Evolutionary conservation across 1,140 invertebrate species (phyloP).

Genomic region (Notospermus geniculatus): DNA sequence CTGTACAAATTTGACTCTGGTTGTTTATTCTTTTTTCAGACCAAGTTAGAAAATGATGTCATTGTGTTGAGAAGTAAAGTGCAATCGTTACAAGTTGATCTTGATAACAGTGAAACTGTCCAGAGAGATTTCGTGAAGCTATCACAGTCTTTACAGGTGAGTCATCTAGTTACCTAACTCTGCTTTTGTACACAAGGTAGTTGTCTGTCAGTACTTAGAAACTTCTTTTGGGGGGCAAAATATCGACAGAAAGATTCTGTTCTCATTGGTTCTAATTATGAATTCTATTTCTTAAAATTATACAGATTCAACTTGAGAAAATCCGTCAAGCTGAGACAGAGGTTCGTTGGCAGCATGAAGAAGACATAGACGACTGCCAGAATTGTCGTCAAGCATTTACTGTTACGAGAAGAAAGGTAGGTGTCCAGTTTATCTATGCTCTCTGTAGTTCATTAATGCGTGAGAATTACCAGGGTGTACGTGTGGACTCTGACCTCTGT

Average conservation of each 20-base stretch:
- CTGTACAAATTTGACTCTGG: no score
- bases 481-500: no score
- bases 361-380: slow-evolving; percentile 88
- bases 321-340: slow-evolving; percentile 89
- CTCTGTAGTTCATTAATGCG: not conserved
- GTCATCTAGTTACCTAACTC: not conserved
- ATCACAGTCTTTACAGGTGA: slow-evolving; percentile 87
- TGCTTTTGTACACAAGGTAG: not conserved
- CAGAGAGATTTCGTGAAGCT: slow-evolving; percentile 97
- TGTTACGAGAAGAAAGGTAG: slow-evolving; percentile 71
- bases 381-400: slow-evolving; percentile 68
- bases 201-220: no score
- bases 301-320: slow-evolving; percentile 83
- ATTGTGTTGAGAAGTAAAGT: slow-evolving; percentile 72
- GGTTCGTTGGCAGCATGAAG: slow-evolving; percentile 95
- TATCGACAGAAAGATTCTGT: no score
- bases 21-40: slow-evolving; percentile 37
- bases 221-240: no score
- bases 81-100: slow-evolving; percentile 81
- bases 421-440: slow-evolving; percentile 13
- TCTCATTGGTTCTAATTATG: not conserved
- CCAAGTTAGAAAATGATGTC: slow-evolving; percentile 55
- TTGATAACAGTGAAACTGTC: slow-evolving; percentile 91
- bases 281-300: not conserved
- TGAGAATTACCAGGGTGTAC: no score